A percentile compares a stretch with the other conserved stretches of the same genome.
Evolutionary conservation across 2,797 vertebrate genomes (phyloP).

Genomic region (Percopsis omiscomaycus): DNA sequence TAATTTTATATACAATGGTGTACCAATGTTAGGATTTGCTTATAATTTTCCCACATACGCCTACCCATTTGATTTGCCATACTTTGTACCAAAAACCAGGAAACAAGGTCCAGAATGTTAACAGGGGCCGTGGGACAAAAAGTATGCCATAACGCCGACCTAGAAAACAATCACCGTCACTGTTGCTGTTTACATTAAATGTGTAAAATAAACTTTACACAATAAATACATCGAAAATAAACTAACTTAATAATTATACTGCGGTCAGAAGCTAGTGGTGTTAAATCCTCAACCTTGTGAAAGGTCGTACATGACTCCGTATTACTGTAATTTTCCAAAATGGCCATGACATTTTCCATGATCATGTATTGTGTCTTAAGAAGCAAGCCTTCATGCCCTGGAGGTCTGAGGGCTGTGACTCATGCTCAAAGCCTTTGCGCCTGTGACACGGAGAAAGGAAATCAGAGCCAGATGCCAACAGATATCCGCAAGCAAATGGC

Average conservation of each 20-base stretch:
- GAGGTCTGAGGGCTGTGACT: constrained; percentile 75
- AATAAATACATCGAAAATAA: too few relatives aligned
- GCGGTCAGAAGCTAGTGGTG: background rate
- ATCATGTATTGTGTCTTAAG: constrained; percentile 63
- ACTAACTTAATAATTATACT: too few relatives aligned
- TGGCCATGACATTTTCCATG: constrained; percentile 50
- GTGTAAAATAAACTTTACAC: background rate
- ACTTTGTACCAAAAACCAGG: background rate
- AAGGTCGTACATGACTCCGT: constrained; percentile 14
- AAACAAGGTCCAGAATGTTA: constrained; percentile 28
- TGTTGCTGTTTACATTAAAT: background rate
- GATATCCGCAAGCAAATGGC: constrained; percentile 77
- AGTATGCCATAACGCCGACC: constrained; percentile 3
- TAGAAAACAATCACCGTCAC: background rate
- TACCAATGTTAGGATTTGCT: background rate
- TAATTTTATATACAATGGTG: too few relatives aligned
- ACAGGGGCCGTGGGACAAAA: background rate
- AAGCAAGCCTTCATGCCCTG: constrained; percentile 62
- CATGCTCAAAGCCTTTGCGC: constrained; percentile 74
- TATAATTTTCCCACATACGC: constrained; percentile 15
- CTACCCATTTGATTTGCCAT: constrained; percentile 39
- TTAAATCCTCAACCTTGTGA: constrained; percentile 24
- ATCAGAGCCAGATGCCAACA: constrained; percentile 83
- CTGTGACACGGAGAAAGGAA: constrained; percentile 75
- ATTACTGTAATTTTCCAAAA: constrained; percentile 42